Conservation (phyloP, 2,888 invertebrate species). For the Parnassius orleans region DNA sequence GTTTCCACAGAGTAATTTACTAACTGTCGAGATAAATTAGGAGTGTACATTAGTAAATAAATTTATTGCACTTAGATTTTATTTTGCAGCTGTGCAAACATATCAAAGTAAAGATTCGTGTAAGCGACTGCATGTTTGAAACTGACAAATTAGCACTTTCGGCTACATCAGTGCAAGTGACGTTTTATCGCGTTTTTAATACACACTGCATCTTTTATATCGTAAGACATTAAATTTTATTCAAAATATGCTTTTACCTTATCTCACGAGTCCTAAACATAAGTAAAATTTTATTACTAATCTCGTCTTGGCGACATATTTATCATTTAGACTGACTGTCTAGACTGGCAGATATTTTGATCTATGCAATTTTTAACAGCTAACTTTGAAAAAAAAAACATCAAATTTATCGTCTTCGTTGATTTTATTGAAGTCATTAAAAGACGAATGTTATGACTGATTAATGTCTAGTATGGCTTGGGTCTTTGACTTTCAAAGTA, state of each 20-base stretch:
- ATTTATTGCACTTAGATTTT: conserved; percentile 52
- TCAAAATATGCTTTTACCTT: conserved; percentile 47
- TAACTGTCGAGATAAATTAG: conserved; percentile 25
- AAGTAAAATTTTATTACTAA: conserved; percentile 43
- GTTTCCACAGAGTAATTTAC: conserved; percentile 16
- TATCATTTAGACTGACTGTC: conserved; percentile 2
- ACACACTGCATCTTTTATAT: conserved; percentile 18
- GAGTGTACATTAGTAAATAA: conserved; percentile 8
- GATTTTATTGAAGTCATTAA: conserved; percentile 23
- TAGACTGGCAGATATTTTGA: conserved; percentile 2
- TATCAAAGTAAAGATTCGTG: conserved; percentile 49
- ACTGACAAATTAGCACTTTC: conserved; percentile 68
- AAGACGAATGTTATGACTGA: conserved; percentile 16
- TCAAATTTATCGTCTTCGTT: conserved; percentile 4
- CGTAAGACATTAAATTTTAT: conserved; percentile 26
- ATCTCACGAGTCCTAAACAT: conserved; percentile 39
- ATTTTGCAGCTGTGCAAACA: conserved; percentile 66
- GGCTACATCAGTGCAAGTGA: conserved; percentile 53
- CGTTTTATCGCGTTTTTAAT: conserved; percentile 42
- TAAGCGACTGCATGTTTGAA: conserved; percentile 70
- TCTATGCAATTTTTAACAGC: conserved; percentile 5
- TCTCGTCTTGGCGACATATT: conserved; percentile 37
- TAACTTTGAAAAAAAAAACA: conserved; percentile 7
- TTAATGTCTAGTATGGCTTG: conserved; percentile 11
- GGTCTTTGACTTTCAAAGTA: conserved; percentile 11